Evolutionary conservation across 2,797 vertebrate species (phyloP).

Genomic region (Rallus crepitans): DNA sequence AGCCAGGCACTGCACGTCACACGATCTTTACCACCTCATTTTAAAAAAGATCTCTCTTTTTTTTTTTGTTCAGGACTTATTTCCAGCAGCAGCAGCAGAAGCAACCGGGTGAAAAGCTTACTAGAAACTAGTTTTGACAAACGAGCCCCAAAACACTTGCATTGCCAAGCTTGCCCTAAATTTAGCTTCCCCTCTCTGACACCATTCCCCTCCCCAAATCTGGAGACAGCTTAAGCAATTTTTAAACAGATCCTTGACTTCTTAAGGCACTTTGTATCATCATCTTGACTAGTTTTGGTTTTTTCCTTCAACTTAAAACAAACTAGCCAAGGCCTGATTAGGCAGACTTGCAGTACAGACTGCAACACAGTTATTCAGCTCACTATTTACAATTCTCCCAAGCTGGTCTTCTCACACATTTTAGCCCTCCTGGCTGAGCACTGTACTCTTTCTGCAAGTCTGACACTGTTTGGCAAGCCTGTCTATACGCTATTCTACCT

Average conservation of each 20-base stretch:
- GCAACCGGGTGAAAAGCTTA: neutral
- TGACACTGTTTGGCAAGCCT: neutral
- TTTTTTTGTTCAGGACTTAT: neutral
- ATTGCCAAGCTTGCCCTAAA: neutral
- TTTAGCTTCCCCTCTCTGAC: neutral
- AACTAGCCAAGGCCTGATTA: neutral
- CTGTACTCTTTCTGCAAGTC: neutral
- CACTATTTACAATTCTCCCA: neutral
- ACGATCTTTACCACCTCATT: conserved; percentile 26
- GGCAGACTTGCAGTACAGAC: neutral
- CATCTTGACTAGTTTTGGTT: neutral
- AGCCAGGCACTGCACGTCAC: neutral
- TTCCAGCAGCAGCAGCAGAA: neutral
- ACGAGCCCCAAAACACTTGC: neutral
- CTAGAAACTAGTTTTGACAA: neutral
- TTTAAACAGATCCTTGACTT: conserved; percentile 21
- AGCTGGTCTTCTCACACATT: fast-evolving
- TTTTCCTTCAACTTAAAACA: neutral
- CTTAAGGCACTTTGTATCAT: neutral
- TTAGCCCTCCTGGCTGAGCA: neutral
- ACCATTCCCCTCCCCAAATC: neutral
- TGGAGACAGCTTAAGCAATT: neutral
- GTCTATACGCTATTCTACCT: neutral
- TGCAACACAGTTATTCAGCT: neutral
- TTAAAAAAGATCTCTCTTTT: neutral